Evolutionary conservation across 2,888 invertebrate genomes (phyloP).

Genomic region (Tubulanus polymorphus): DNA sequence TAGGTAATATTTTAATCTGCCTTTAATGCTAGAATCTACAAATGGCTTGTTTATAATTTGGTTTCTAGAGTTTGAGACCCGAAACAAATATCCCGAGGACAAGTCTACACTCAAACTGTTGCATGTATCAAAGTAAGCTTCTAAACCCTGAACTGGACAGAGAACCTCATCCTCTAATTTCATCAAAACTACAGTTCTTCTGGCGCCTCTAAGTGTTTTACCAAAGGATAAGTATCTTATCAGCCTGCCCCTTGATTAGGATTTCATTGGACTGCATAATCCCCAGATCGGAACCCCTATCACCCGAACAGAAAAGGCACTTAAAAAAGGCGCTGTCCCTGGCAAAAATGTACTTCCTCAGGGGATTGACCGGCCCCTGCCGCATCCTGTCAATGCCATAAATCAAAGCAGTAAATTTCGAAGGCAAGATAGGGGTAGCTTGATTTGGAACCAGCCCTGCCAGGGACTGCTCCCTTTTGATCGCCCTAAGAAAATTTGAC

Average conservation of each 20-base stretch:
- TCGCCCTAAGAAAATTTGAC: not conserved
- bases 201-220: no score
- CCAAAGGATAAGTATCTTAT: no score
- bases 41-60: not conserved
- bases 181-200: no score
- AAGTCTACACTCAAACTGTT: not conserved
- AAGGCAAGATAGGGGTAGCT: not conserved
- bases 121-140: not conserved
- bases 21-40: not conserved
- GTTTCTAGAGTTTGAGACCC: not conserved
- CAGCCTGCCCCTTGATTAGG: no score
- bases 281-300: not conserved
- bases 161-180: not conserved
- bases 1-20: not conserved
- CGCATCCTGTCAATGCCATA: not conserved
- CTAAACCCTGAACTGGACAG: not conserved
- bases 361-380: not conserved
- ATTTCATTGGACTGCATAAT: constrained; percentile 1
- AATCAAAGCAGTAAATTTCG: not conserved
- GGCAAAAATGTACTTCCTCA: not conserved
- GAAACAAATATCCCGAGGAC: not conserved
- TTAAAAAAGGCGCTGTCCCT: not conserved
- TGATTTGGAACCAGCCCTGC: not conserved
- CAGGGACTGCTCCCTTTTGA: not conserved
- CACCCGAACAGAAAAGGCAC: not conserved